A percentile compares a stretch with the other conserved stretches of the same genome.
These are phyloP conservation scores for Salvelinus fontinalis DNA, from an alignment of 2,113 vertebrate species.

Conservation along the genomic window DNA sequence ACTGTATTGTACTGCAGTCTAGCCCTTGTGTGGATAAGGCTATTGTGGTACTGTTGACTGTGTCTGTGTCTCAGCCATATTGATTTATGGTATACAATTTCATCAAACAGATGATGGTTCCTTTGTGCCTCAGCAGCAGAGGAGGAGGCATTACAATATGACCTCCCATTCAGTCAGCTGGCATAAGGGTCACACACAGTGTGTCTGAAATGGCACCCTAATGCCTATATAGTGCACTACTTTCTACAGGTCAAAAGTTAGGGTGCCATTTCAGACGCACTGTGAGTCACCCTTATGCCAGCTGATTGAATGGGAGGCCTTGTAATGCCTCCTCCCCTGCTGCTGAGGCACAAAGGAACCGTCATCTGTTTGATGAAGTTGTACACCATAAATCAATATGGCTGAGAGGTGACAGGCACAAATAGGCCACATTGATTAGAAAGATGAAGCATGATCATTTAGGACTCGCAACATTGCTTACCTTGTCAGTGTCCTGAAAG, in stretches of 20 bases:
- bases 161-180: slow-evolving; percentile 6
- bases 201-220: too few relatives aligned
- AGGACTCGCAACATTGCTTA: neutral
- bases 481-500: slow-evolving; percentile 1
- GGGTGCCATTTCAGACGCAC: neutral
- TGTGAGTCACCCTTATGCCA: slow-evolving; percentile 4
- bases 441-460: slow-evolving; percentile 26
- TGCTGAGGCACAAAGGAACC: slow-evolving; percentile 13
- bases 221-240: too few relatives aligned
- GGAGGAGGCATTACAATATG: neutral
- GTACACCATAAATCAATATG: slow-evolving; percentile 18
- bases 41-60: slow-evolving; percentile 3
- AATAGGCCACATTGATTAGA: slow-evolving; percentile 27
- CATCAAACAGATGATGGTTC: slow-evolving; percentile 9
- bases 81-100: slow-evolving; percentile 18
- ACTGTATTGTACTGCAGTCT: neutral
- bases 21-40: neutral
- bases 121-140: slow-evolving; percentile 14
- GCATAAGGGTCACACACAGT: neutral
- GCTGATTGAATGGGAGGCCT: slow-evolving; percentile 1
- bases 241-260: too few relatives aligned
- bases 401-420: slow-evolving; percentile 3
- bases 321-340: neutral
- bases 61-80: neutral
- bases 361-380: slow-evolving; percentile 11